These are phyloP conservation scores for Leuciscus waleckii DNA, from an alignment of 2,797 vertebrate genomes.

Conservation along the genomic window DNA sequence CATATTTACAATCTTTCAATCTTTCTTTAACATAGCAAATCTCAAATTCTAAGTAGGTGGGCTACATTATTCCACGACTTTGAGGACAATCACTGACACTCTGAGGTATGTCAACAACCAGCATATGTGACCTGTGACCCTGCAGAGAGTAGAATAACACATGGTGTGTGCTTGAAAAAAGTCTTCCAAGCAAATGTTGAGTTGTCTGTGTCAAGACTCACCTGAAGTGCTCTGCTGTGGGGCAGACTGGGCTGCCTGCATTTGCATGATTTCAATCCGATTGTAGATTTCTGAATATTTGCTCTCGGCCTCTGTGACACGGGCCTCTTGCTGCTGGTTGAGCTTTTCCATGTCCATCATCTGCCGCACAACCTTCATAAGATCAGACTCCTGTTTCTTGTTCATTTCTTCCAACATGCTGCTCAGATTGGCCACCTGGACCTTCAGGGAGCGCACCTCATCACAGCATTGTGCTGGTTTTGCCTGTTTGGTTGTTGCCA, in stretches of 20 bases:
- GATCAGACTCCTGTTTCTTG: constrained; percentile 89
- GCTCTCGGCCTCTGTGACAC: constrained; percentile 90
- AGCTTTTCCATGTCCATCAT: constrained; percentile 91
- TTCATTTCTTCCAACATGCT: constrained; percentile 86
- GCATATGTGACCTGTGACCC: constrained; percentile 47
- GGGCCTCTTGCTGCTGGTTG: constrained; percentile 85
- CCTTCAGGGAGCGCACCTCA: constrained; percentile 86
- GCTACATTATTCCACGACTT: constrained; percentile 23
- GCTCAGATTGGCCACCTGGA: constrained; percentile 92
- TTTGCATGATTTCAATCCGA: constrained; percentile 94
- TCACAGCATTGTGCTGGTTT: constrained; percentile 85
- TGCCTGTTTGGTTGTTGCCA: constrained; percentile 62
- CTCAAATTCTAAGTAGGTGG: neutral
- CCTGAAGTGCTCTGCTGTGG: constrained; percentile 89
- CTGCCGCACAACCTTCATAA: constrained; percentile 87
- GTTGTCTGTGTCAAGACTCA: constrained; percentile 73
- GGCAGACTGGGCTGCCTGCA: constrained; percentile 89
- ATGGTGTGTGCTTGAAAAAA: constrained; percentile 2
- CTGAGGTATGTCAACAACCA: constrained; percentile 20
- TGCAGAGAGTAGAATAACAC: neutral
- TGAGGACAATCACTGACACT: neutral
- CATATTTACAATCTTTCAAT: neutral
- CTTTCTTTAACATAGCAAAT: neutral
- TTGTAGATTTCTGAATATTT: constrained; percentile 97
- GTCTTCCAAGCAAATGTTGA: too few relatives aligned